Percentiles rank a stretch among this genome's conserved stretches.
Conservation (phyloP, 1,140 invertebrate species). For the Drosophila obscura region DNA sequence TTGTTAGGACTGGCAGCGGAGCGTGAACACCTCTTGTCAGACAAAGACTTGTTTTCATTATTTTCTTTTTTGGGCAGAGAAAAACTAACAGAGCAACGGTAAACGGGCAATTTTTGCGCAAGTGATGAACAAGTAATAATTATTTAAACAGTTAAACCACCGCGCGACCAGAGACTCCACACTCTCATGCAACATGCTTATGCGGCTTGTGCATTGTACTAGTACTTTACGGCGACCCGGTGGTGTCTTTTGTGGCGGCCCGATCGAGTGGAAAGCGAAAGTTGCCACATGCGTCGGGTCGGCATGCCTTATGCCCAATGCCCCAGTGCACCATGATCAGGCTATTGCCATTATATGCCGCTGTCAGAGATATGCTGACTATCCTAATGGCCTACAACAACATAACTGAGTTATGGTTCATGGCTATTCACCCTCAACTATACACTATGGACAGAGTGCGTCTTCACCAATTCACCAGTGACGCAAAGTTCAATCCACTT, state of each 20-base stretch:
- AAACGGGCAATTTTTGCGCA: conserved; percentile 63
- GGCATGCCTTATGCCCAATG: conserved; percentile 36
- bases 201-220: conserved; percentile 18
- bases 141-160: conserved; percentile 61
- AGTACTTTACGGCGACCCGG: conserved; percentile 17
- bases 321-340: conserved; percentile 24
- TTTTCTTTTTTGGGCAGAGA: conserved; percentile 49
- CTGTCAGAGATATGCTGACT: conserved; percentile 21
- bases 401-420: conserved; percentile 13
- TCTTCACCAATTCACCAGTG: not conserved
- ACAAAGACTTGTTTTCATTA: conserved; percentile 56
- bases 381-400: conserved; percentile 32
- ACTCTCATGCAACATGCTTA: conserved; percentile 22
- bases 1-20: conserved; percentile 50
- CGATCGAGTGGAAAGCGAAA: conserved; percentile 61
- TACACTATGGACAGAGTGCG: not conserved
- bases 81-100: conserved; percentile 65
- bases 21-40: conserved; percentile 49
- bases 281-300: conserved; percentile 18
- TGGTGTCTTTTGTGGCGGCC: conserved; percentile 19
- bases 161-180: not conserved
- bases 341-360: conserved; percentile 8
- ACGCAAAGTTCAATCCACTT: conserved; percentile 8
- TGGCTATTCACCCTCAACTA: conserved; percentile 36
- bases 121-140: conserved; percentile 66